Base-by-base conservation (phyloP, 2,888 invertebrate species). In the Agrochola litura region DNA sequence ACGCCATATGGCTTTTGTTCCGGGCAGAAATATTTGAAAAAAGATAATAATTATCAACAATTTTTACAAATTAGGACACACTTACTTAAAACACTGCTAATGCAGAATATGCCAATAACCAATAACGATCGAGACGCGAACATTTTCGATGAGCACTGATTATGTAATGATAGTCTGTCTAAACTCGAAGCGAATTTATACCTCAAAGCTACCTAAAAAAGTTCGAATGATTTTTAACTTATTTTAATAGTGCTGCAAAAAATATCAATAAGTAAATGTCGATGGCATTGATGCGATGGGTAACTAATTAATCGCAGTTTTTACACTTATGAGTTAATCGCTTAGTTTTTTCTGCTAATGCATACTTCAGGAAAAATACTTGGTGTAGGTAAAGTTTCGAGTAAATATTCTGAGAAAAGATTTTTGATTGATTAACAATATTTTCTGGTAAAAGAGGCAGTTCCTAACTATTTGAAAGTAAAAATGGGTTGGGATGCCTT, bases 41-140 rank as follows among this genome's bases (percentile, higher is more conserved):
- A 58, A 46, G 12, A n/a, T 10, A 56, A 56, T 12, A n/a, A 56
- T n/a, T n/a, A n/a, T n/a, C 56, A n/a, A n/a, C 10, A 56, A 12
- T 56, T 12, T 12, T 16, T 9, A 65, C n/a, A 46, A 71, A 22
- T 6, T 12, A 43, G 9, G 46, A 22, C 6, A 52, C 14, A 78
- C 78, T 81, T 81, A 79, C 78, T 1, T 58, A 79, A 6, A 14
- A 65, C 43, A 52, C 81, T 65, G 75, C 65, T 46, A 6, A 81
- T 52, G 75, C 64, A 81, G 37, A 81, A 52, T 60, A 79, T n/a
- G 14, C 75, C 65, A 46, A 79, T 37, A n/a, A 75, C 2, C 2
- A 49, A 52, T 19, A 79, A 19, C 1, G 14, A 81, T 19, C 19
- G 52, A 19, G 52, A 54, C 37, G 52, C 75, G 25, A 54, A 58